Percentiles rank a stretch among this genome's conserved stretches.
These are phyloP conservation scores for Drosophila willistoni DNA, from an alignment of 1,140 invertebrate species.

Conservation along the genomic window DNA sequence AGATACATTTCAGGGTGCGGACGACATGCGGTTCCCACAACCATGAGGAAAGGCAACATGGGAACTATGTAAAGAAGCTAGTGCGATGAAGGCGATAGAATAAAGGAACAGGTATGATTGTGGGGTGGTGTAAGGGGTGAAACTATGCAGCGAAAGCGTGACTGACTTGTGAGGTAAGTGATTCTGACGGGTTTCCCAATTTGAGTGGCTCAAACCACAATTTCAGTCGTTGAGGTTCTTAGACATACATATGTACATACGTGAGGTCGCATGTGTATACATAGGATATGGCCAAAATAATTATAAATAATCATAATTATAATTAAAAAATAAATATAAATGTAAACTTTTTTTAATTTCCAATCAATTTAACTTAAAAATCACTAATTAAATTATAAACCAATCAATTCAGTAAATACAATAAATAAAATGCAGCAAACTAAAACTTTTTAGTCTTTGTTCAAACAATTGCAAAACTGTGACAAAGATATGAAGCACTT, in stretches of 20 bases:
- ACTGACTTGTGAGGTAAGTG: slow-evolving; percentile 42
- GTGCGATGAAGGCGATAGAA: neutral
- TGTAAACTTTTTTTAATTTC: neutral
- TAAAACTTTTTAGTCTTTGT: neutral
- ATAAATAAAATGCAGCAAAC: neutral
- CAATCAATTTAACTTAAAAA: neutral
- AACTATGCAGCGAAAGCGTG: neutral
- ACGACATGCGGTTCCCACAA: neutral
- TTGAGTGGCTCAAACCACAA: slow-evolving; percentile 40
- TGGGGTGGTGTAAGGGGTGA: neutral
- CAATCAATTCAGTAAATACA: neutral
- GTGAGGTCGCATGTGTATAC: no score
- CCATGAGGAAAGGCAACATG: neutral
- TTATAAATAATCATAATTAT: neutral
- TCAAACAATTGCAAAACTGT: neutral
- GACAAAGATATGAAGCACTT: neutral
- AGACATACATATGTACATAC: no score
- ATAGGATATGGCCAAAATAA: neutral
- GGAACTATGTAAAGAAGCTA: neutral
- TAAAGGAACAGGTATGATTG: slow-evolving; percentile 19
- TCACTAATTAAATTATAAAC: no score
- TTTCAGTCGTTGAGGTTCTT: neutral
- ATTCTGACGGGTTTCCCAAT: slow-evolving; percentile 41
- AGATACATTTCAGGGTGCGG: slow-evolving; percentile 32
- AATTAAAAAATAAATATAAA: neutral